phyloP scores from a whole-genome alignment of 2,888 invertebrate species.

The Heliconius charithonia region DNA sequence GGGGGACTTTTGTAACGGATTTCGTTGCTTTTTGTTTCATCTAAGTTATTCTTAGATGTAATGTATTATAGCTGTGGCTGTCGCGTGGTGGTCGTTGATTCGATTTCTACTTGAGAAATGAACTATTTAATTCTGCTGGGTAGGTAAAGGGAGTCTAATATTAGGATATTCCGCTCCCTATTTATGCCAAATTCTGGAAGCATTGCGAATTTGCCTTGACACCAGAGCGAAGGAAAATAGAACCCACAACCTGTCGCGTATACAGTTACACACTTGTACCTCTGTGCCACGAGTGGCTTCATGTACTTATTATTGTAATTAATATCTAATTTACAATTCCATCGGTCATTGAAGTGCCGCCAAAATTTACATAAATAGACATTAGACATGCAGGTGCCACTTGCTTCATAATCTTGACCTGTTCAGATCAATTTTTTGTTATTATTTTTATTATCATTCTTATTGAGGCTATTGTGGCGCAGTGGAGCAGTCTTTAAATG shows the following conservation, averaged over 20 bases:
- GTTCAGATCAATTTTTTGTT: too few relatives aligned
- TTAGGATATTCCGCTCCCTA: too few relatives aligned
- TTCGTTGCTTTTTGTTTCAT: constrained; percentile 6
- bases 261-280: background rate
- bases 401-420: background rate
- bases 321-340: background rate
- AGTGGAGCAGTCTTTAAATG: too few relatives aligned
- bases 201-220: too few relatives aligned
- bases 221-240: too few relatives aligned
- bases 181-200: too few relatives aligned
- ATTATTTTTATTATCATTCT: too few relatives aligned
- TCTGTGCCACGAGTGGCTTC: background rate
- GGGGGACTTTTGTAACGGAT: constrained; percentile 11
- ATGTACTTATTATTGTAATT: background rate
- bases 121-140: too few relatives aligned
- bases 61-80: too few relatives aligned
- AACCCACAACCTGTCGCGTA: background rate
- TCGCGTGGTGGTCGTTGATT: too few relatives aligned
- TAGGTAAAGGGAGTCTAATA: too few relatives aligned
- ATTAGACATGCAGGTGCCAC: background rate
- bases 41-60: background rate
- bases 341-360: background rate
- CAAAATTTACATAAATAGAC: background rate
- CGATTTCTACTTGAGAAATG: background rate
- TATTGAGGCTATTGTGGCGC: too few relatives aligned